Percentiles rank a stretch among this genome's conserved stretches.
Conservation (phyloP, 2,888 invertebrate genomes). For the Hoplodrina ambigua region DNA sequence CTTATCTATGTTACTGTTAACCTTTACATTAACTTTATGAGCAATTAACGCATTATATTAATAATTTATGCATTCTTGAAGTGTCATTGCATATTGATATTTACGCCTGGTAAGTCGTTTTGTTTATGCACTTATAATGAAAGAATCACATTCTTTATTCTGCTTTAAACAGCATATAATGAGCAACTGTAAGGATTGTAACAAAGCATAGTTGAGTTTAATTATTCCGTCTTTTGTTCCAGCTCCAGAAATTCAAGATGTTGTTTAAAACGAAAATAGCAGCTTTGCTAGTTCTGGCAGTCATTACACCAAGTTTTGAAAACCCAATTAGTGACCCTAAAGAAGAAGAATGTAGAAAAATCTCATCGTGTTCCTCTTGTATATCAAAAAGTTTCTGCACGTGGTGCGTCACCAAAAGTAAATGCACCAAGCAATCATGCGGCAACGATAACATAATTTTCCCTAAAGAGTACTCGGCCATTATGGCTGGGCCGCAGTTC, state of each 20-base stretch:
- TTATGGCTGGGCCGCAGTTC: conserved; percentile 80
- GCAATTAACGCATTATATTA: conserved; percentile 24
- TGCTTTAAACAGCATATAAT: not conserved
- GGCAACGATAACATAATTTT: conserved; percentile 84
- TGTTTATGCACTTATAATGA: not conserved
- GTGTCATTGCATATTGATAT: conserved; percentile 38
- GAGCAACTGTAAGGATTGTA: conserved; percentile 2
- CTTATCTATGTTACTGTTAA: conserved; percentile 46
- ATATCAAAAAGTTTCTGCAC: conserved; percentile 74
- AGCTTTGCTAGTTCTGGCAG: conserved; percentile 47
- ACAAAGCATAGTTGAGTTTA: conserved; percentile 26
- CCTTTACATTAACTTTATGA: conserved; percentile 46
- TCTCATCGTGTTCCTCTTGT: conserved; percentile 77
- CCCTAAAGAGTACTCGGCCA: conserved; percentile 73
- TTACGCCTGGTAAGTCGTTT: conserved; percentile 56
- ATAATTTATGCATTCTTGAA: conserved; percentile 36
- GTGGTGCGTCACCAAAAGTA: conserved; percentile 84
- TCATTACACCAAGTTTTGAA: conserved; percentile 37
- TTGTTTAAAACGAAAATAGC: conserved; percentile 40
- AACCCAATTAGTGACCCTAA: conserved; percentile 46
- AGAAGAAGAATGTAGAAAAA: conserved; percentile 64
- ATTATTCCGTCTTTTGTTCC: conserved; percentile 34
- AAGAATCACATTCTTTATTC: conserved; percentile 2
- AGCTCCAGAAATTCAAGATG: conserved; percentile 49
- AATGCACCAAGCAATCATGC: conserved; percentile 80